phyloP scores from a whole-genome alignment of 2,113 vertebrate genomes.

The Ivindomyrus marchei region DNA sequence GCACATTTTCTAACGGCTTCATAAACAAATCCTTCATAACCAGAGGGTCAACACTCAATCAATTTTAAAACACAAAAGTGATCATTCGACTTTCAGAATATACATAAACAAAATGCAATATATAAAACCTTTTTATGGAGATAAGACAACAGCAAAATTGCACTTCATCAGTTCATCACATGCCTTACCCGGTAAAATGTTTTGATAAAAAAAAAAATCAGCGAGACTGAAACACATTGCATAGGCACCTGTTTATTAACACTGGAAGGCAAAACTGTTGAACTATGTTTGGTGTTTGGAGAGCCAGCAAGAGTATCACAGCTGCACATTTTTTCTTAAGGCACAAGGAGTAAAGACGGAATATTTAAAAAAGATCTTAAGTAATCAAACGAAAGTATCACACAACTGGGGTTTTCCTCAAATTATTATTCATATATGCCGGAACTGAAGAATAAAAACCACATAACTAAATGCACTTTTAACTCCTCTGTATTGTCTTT shows the following conservation, averaged over 20 bases:
- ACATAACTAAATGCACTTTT: neutral
- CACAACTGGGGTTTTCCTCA: neutral
- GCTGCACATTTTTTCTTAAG: neutral
- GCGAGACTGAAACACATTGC: constrained; percentile 12
- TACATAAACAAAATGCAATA: neutral
- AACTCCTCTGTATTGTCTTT: neutral
- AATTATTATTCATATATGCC: neutral
- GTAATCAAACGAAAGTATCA: neutral
- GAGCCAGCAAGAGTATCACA: constrained; percentile 20
- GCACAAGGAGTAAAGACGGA: neutral
- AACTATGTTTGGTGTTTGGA: constrained; percentile 50
- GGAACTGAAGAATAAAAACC: neutral
- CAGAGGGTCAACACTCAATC: neutral
- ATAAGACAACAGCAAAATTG: neutral
- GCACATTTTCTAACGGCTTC: neutral
- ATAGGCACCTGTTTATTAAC: constrained; percentile 17
- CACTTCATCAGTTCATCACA: neutral
- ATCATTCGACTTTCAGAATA: neutral
- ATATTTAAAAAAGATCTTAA: neutral
- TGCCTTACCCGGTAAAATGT: neutral
- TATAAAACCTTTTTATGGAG: neutral
- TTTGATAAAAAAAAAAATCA: neutral
- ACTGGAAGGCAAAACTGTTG: constrained; percentile 42
- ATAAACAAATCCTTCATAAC: neutral
- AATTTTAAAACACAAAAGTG: neutral